Percentiles rank a stretch among this genome's conserved stretches.
phyloP scores from a whole-genome alignment of 1,140 invertebrate species.

The Grapholita molesta region DNA sequence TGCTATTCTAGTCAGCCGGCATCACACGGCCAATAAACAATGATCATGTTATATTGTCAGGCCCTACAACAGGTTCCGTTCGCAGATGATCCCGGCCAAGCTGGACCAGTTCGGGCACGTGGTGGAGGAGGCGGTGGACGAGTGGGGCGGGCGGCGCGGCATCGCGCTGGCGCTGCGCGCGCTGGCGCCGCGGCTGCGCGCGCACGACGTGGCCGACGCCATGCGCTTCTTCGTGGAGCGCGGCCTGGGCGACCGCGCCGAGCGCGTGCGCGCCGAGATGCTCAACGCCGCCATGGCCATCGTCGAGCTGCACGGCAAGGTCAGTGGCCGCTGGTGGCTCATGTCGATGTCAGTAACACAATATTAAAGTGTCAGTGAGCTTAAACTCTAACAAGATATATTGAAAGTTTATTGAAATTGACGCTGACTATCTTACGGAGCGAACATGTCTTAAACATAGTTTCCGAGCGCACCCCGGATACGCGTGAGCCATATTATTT shows the following conservation, averaged over 20 bases:
- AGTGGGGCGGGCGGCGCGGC: conserved; percentile 93
- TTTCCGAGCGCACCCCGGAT: too few species aligned
- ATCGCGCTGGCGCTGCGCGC: conserved; percentile 89
- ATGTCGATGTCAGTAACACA: too few species aligned
- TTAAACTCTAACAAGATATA: background rate
- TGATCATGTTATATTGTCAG: too few species aligned
- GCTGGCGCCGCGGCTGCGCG: conserved; percentile 83
- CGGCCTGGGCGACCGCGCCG: conserved; percentile 91
- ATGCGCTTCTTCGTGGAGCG: conserved; percentile 92
- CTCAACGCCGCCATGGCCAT: conserved; percentile 93
- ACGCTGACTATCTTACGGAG: too few species aligned
- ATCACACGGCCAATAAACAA: too few species aligned
- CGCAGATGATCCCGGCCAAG: conserved; percentile 89
- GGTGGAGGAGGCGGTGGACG: conserved; percentile 90
- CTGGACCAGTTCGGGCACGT: conserved; percentile 95
- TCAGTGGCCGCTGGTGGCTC: conserved; percentile 54
- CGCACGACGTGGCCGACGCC: conserved; percentile 83
- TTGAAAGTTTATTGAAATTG: too few species aligned
- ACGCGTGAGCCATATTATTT: too few species aligned
- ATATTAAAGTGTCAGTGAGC: too few species aligned
- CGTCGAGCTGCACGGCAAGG: conserved; percentile 95
- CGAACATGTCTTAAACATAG: too few species aligned
- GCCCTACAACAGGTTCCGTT: too few species aligned
- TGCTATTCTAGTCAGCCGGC: too few species aligned
- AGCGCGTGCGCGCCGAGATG: conserved; percentile 93